Evolutionary conservation across 53 echinoderm and acorn worm genomes (phyloP).

Genomic region (Paracentrotus lividus): DNA sequence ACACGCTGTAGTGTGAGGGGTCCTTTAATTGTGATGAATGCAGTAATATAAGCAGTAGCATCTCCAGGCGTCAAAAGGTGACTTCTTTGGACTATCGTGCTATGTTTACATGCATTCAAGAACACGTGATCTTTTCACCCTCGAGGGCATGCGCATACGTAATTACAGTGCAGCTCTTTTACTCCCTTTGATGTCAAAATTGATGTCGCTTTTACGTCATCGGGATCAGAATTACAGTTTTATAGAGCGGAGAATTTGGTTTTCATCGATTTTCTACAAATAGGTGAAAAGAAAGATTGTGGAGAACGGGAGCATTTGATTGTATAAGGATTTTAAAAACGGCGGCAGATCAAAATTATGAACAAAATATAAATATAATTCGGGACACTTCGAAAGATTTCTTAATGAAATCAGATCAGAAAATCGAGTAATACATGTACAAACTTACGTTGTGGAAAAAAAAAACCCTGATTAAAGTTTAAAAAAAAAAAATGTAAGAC

Average conservation of each 20-base stretch:
- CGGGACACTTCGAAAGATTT: no score
- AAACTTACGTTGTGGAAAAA: no score
- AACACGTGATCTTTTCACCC: neutral
- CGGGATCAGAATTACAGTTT: neutral
- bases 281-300: neutral
- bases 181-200: neutral
- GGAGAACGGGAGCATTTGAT: neutral
- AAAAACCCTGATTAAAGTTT: no score
- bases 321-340: no score
- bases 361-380: no score
- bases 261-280: neutral
- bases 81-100: neutral
- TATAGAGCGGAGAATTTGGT: constrained; percentile 5
- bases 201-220: neutral
- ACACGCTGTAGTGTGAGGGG: no score
- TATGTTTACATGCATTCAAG: neutral
- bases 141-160: constrained; percentile 10
- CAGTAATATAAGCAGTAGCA: neutral
- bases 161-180: neutral
- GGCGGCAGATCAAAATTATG: no score
- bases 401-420: no score
- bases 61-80: neutral
- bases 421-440: no score
- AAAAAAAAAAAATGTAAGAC: no score
- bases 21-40: no score